These are phyloP conservation scores for Coptodon rendalli DNA, from an alignment of 2,113 vertebrate genomes.

Conservation along the genomic window DNA sequence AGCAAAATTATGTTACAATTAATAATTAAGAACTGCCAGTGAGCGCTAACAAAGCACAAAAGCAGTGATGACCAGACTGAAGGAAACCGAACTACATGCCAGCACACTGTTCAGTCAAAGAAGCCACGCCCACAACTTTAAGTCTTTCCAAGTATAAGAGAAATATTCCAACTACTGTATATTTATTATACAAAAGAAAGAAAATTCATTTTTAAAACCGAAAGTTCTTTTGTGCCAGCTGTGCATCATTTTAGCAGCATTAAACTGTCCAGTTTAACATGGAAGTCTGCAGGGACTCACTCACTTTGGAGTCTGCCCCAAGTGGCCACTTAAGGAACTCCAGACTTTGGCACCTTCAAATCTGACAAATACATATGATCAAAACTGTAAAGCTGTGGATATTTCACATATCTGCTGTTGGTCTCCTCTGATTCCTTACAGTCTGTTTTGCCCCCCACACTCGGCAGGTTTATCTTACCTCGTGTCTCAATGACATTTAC, in stretches of 20 bases:
- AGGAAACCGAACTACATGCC: fast-evolving
- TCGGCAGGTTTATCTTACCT: background rate
- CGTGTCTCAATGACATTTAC: background rate
- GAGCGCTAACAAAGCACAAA: fast-evolving
- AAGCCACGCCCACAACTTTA: background rate
- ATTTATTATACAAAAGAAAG: background rate
- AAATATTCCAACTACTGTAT: background rate
- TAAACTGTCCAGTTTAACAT: background rate
- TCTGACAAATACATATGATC: background rate
- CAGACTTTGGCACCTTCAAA: background rate
- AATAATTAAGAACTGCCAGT: background rate
- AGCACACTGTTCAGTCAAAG: background rate
- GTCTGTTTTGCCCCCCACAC: background rate
- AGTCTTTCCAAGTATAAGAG: background rate
- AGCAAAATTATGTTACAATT: background rate
- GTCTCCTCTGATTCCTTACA: background rate
- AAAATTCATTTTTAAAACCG: background rate
- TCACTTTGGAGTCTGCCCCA: background rate
- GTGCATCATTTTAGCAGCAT: background rate
- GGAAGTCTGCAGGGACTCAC: background rate
- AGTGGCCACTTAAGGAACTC: background rate
- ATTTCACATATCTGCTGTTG: background rate
- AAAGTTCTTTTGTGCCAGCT: background rate
- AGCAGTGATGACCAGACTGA: background rate
- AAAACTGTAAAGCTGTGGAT: background rate